These are phyloP conservation scores for Myotis findleyi DNA, from an alignment of 2,797 vertebrate species.

Conservation along the genomic window DNA sequence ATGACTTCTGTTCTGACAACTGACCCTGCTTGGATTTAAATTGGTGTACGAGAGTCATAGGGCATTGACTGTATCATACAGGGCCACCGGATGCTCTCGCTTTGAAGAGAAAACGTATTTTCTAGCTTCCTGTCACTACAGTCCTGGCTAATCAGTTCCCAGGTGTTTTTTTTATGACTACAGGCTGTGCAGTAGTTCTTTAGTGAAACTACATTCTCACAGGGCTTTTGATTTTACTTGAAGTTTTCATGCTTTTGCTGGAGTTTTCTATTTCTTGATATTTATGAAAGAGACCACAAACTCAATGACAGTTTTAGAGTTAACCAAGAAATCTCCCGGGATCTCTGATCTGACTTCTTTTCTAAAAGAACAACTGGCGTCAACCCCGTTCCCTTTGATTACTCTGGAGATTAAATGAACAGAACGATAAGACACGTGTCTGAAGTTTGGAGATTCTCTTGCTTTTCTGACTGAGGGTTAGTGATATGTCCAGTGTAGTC, in stretches of 20 bases:
- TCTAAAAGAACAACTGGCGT: neutral
- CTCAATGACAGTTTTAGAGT: conserved; percentile 54
- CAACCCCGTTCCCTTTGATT: neutral
- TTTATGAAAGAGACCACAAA: conserved; percentile 64
- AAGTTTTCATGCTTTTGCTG: conserved; percentile 65
- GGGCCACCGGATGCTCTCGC: conserved; percentile 53
- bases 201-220: conserved; percentile 41
- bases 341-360: conserved; percentile 35
- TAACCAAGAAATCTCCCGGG: conserved; percentile 43
- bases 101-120: conserved; percentile 72
- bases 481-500: neutral
- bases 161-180: conserved; percentile 69
- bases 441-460: neutral
- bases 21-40: conserved; percentile 67
- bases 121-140: conserved; percentile 50
- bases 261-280: conserved; percentile 69
- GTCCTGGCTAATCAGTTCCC: conserved; percentile 70
- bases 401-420: conserved; percentile 12
- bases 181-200: conserved; percentile 37
- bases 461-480: neutral
- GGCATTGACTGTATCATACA: conserved; percentile 15
- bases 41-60: conserved; percentile 52
- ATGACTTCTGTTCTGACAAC: conserved; percentile 66
- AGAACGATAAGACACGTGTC: neutral
- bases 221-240: conserved; percentile 73